Conservation (phyloP, 2,888 invertebrate genomes). For the Phengaris alcon region DNA sequence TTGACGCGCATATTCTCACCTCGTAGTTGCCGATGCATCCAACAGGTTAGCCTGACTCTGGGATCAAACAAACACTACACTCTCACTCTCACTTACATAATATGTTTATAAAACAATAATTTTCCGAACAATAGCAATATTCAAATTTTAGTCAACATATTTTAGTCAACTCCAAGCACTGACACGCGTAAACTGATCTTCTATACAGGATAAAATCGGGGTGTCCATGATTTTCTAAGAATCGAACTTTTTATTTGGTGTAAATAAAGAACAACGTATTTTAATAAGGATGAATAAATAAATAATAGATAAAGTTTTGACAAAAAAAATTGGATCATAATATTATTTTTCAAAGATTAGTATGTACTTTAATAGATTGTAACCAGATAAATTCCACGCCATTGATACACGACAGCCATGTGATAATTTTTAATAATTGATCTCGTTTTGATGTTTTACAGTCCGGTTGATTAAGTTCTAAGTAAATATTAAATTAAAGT, state of each 20-base stretch:
- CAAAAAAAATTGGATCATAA: no score
- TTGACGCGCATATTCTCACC: constrained; percentile 22
- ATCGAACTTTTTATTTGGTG: neutral
- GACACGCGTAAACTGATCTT: constrained; percentile 23
- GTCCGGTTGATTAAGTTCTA: no score
- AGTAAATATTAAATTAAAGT: no score
- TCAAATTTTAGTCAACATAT: neutral
- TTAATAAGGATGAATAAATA: no score
- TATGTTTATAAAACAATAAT: neutral
- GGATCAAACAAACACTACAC: constrained; percentile 3
- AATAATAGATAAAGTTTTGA: no score
- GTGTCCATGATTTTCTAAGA: constrained; percentile 10
- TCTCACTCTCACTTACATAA: neutral
- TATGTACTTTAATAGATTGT: no score
- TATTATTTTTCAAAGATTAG: no score
- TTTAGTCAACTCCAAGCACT: constrained; percentile 6
- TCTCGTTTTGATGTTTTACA: no score
- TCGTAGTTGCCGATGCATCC: neutral
- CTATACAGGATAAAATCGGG: constrained; percentile 22
- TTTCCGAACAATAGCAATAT: neutral
- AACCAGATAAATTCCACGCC: no score
- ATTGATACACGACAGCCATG: no score
- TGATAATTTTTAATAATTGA: no score
- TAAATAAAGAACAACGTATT: neutral
- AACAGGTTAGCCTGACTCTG: neutral